Evolutionary conservation across 2,113 vertebrate species (phyloP).

Genomic region (Spea multiplicata): DNA sequence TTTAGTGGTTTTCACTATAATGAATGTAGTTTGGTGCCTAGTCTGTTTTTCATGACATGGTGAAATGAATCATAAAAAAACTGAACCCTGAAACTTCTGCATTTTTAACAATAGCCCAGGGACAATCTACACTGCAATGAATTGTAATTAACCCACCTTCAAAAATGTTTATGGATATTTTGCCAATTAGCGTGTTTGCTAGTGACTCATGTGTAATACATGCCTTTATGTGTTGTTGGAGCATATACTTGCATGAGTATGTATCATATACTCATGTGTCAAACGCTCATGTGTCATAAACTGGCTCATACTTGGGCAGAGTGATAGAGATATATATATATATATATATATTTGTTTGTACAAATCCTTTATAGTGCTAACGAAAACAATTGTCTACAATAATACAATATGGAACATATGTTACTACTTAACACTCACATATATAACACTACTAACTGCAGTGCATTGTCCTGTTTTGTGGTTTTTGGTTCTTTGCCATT

Average conservation of each 20-base stretch:
- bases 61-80: slow-evolving; percentile 81
- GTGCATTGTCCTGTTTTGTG: slow-evolving; percentile 73
- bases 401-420: slow-evolving; percentile 69
- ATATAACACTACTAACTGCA: slow-evolving; percentile 79
- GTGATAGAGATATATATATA: not conserved
- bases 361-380: not conserved
- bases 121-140: slow-evolving; percentile 77
- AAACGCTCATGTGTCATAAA: not conserved
- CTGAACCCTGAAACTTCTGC: slow-evolving; percentile 76
- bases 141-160: slow-evolving; percentile 84
- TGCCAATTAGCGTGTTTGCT: slow-evolving; percentile 79
- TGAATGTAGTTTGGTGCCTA: slow-evolving; percentile 79
- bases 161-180: slow-evolving; percentile 77
- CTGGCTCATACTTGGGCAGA: not conserved
- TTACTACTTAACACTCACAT: slow-evolving; percentile 76
- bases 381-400: slow-evolving; percentile 59
- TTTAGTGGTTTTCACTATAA: slow-evolving; percentile 77
- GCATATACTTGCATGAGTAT: slow-evolving; percentile 57
- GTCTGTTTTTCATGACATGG: slow-evolving; percentile 79
- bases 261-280: slow-evolving; percentile 58
- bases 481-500: slow-evolving; percentile 74
- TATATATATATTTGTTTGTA: too few species aligned
- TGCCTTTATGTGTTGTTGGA: slow-evolving; percentile 67
- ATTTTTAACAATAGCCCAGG: slow-evolving; percentile 80
- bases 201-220: slow-evolving; percentile 74